Conservation (phyloP, 2,888 invertebrate genomes). For the Gortyna flavago region DNA sequence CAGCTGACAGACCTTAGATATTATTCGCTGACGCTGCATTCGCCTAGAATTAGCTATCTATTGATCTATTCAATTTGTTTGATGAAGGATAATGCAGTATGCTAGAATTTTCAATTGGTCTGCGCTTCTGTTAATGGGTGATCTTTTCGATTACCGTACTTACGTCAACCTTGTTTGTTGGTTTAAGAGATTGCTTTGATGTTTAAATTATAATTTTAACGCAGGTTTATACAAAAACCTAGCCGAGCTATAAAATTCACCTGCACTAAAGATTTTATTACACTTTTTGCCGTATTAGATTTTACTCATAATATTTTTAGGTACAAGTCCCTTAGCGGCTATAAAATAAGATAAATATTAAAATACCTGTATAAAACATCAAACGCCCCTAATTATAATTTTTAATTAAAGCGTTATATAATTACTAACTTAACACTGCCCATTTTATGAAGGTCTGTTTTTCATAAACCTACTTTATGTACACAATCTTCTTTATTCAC, state of each 20-base stretch:
- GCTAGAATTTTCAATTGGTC: conserved; percentile 17
- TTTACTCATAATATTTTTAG: conserved; percentile 27
- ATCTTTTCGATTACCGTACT: background rate
- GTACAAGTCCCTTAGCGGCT: conserved; percentile 7
- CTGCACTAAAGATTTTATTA: conserved; percentile 21
- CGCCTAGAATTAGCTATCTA: conserved; percentile 35
- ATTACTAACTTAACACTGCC: conserved; percentile 54
- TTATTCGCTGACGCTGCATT: conserved; percentile 55
- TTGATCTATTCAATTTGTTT: conserved; percentile 43
- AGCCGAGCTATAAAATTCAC: conserved; percentile 34
- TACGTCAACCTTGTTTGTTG: background rate
- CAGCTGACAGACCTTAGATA: conserved; percentile 52
- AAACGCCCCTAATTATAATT: conserved; percentile 35
- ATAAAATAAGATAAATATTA: conserved; percentile 34
- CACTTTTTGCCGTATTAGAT: conserved; percentile 16
- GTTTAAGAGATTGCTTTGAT: background rate
- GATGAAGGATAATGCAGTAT: conserved; percentile 5
- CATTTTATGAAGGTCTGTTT: conserved; percentile 40
- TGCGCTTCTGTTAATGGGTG: background rate
- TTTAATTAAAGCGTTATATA: conserved; percentile 57
- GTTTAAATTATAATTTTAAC: conserved; percentile 13
- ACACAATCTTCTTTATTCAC: conserved; percentile 52
- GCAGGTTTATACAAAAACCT: conserved; percentile 13
- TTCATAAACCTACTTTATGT: conserved; percentile 52
- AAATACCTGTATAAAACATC: conserved; percentile 31